These are phyloP conservation scores for Drosophila fulvimacula DNA, from an alignment of 2,888 invertebrate species.

Conservation along the genomic window DNA sequence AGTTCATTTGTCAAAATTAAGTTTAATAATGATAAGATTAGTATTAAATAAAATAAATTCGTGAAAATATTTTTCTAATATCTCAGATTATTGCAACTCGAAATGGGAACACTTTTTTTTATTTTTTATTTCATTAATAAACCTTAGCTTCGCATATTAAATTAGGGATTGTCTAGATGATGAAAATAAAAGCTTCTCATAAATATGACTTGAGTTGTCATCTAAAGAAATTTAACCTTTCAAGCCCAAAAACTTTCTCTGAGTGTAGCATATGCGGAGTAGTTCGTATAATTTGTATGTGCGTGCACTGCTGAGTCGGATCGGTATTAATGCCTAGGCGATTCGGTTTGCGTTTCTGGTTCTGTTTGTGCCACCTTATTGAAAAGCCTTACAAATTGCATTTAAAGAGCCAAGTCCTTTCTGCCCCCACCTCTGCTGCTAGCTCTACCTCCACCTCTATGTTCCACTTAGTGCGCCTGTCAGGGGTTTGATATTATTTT, in stretches of 20 bases:
- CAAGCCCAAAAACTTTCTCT: neutral
- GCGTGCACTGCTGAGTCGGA: constrained; percentile 25
- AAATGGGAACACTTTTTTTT: no score
- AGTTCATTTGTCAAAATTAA: no score
- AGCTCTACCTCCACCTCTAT: constrained; percentile 1
- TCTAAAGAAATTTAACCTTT: no score
- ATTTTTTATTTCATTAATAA: no score
- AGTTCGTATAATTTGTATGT: constrained; percentile 16
- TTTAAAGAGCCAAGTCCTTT: constrained; percentile 15
- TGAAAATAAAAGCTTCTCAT: no score
- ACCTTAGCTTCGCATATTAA: no score
- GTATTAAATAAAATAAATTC: no score
- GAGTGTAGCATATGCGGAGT: constrained; percentile 11
- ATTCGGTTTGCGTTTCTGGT: constrained; percentile 45
- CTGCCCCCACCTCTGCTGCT: neutral
- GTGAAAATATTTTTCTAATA: no score
- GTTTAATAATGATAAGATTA: no score
- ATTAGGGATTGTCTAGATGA: no score
- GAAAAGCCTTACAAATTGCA: constrained; percentile 62
- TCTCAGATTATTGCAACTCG: no score
- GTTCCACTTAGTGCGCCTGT: constrained; percentile 9
- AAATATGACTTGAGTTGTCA: no score
- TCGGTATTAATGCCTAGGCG: constrained; percentile 28
- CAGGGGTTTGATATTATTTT: constrained; percentile 7
- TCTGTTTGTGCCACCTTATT: constrained; percentile 65